Conservation (phyloP, 1,140 invertebrate genomes). For the Batillaria attramentaria region DNA sequence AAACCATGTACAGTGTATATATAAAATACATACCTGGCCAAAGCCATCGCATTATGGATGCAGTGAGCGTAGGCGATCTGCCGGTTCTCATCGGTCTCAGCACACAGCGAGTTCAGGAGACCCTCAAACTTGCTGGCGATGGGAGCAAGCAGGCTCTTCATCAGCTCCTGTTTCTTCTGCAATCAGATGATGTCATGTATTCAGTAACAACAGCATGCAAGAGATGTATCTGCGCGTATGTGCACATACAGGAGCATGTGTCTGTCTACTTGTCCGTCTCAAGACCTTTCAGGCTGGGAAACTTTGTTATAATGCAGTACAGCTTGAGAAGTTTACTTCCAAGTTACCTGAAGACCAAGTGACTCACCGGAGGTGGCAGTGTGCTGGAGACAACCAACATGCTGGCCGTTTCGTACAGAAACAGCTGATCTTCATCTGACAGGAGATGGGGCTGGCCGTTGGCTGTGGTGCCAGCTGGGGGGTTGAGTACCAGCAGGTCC, state of each 20-base stretch:
- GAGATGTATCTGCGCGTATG: no score
- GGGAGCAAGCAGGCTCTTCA: constrained; percentile 72
- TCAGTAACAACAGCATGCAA: no score
- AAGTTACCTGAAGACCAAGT: no score
- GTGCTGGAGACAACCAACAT: constrained; percentile 74
- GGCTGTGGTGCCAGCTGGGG: constrained; percentile 69
- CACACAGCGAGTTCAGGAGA: constrained; percentile 64
- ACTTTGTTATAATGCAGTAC: no score
- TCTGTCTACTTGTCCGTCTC: neutral
- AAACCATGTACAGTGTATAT: no score
- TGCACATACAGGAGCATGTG: neutral
- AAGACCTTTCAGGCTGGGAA: no score
- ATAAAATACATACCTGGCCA: constrained; percentile 71
- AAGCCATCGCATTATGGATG: constrained; percentile 74
- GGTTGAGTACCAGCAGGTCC: constrained; percentile 73
- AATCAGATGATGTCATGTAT: no score
- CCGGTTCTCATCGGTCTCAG: constrained; percentile 65
- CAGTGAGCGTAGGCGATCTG: constrained; percentile 70
- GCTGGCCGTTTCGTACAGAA: constrained; percentile 77
- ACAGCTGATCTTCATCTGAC: constrained; percentile 76
- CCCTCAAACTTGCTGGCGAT: constrained; percentile 71
- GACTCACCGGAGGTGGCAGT: constrained; percentile 70
- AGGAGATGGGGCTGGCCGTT: constrained; percentile 69
- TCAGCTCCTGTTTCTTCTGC: constrained; percentile 71
- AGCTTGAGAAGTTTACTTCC: no score